A percentile compares a stretch with the other conserved stretches of the same genome.
These are phyloP conservation scores for Enteromius mattozi DNA, from an alignment of 2,797 vertebrate genomes.

Conservation along the genomic window DNA sequence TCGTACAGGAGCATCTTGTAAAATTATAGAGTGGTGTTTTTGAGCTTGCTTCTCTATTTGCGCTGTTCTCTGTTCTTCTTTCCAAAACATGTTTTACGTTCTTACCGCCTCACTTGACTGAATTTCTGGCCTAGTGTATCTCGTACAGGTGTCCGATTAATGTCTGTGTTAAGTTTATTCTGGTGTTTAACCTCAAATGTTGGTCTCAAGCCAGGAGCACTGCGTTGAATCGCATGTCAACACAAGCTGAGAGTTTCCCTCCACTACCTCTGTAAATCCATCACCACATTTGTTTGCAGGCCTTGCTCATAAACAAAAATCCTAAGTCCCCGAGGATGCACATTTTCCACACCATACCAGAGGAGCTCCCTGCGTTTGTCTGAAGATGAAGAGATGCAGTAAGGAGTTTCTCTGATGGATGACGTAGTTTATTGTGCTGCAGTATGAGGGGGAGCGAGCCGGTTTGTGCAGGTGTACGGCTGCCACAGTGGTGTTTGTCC, in stretches of 20 bases:
- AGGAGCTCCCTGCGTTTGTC: conserved; percentile 8
- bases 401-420: conserved; percentile 36
- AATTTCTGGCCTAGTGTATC: conserved; percentile 34
- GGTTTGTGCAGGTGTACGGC: conserved; percentile 73
- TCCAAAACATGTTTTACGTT: conserved; percentile 42
- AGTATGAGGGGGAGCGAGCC: conserved; percentile 48
- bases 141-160: conserved; percentile 36
- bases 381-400: conserved; percentile 33
- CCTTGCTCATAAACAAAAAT: conserved; percentile 18
- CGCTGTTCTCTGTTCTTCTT: conserved; percentile 40
- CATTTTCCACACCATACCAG: conserved; percentile 21
- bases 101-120: conserved; percentile 13
- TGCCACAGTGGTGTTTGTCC: conserved; percentile 68
- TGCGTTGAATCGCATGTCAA: conserved; percentile 23
- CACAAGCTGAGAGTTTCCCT: neutral
- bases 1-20: conserved; percentile 22
- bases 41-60: conserved; percentile 10
- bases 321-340: conserved; percentile 27
- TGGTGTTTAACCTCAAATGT: conserved; percentile 28
- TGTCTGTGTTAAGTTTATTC: conserved; percentile 40
- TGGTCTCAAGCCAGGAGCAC: conserved; percentile 28
- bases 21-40: conserved; percentile 40
- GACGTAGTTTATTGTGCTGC: conserved; percentile 42
- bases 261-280: conserved; percentile 36
- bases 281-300: conserved; percentile 22